Conservation (phyloP, 2,797 vertebrate genomes). For the Sphenopsis melanotis region DNA sequence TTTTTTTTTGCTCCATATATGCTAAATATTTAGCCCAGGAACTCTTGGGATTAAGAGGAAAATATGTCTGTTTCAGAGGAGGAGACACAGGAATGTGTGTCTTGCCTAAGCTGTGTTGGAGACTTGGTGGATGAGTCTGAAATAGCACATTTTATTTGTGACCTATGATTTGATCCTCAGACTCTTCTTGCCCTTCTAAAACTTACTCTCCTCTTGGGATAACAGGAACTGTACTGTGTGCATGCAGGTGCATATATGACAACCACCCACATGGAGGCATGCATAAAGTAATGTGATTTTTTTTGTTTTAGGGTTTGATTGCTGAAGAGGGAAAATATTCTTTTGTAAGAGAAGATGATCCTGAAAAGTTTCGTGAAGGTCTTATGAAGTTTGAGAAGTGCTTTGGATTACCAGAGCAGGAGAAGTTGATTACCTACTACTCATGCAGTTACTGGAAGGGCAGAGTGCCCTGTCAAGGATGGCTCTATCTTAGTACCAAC, state of each 20-base stretch:
- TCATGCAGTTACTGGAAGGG: conserved; percentile 98
- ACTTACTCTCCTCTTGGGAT: neutral
- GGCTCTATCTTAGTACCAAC: conserved; percentile 98
- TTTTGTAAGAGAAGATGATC: conserved; percentile 89
- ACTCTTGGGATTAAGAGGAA: neutral
- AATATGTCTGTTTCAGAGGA: neutral
- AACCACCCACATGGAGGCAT: neutral
- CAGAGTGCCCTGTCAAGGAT: conserved; percentile 95
- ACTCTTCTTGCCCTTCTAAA: neutral
- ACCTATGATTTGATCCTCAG: neutral
- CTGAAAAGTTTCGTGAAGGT: conserved; percentile 92
- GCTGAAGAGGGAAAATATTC: conserved; percentile 91
- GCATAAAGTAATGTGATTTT: neutral
- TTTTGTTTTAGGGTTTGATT: conserved; percentile 87
- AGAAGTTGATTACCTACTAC: conserved; percentile 97
- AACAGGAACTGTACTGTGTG: neutral
- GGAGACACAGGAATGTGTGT: neutral
- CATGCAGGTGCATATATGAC: neutral
- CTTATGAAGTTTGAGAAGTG: conserved; percentile 93
- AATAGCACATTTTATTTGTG: neutral
- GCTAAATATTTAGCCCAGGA: neutral
- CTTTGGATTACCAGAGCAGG: conserved; percentile 88
- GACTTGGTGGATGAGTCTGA: neutral
- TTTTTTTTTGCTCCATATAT: neutral
- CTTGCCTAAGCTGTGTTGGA: neutral